Evolutionary conservation across 2,888 invertebrate genomes (phyloP).

Genomic region (Entomobrya multifasciata): DNA sequence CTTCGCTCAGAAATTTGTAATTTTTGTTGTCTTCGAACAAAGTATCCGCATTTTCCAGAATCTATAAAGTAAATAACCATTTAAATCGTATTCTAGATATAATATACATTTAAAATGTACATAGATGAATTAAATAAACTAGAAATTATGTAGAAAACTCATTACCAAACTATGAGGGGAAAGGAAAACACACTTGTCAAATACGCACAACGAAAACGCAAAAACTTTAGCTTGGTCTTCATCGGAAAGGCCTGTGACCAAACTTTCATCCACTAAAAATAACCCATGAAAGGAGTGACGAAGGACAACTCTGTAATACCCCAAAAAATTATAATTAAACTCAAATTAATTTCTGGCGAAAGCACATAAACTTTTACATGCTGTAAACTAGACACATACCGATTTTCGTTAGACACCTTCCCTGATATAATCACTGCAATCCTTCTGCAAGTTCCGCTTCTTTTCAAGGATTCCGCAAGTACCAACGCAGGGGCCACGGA

Average conservation of each 20-base stretch:
- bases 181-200: conserved; percentile 40
- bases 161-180: conserved; percentile 5
- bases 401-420: conserved; percentile 11
- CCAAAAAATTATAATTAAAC: too few species aligned
- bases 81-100: too few species aligned
- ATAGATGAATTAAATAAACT: too few species aligned
- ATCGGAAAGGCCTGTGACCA: too few species aligned
- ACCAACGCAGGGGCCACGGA: conserved; percentile 15
- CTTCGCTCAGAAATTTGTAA: not conserved
- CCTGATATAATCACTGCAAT: conserved; percentile 24
- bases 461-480: conserved; percentile 35
- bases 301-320: not conserved
- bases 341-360: too few species aligned
- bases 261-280: conserved; percentile 24
- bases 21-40: conserved; percentile 8
- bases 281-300: conserved; percentile 20
- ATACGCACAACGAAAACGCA: conserved; percentile 17
- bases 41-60: conserved; percentile 22
- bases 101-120: too few species aligned
- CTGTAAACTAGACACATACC: not conserved
- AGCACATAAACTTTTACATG: too few species aligned
- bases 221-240: conserved; percentile 17
- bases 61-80: too few species aligned
- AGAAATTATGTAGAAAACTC: too few species aligned
- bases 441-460: conserved; percentile 4